Percentiles rank a stretch among this genome's conserved stretches.
Evolutionary conservation across 1,140 invertebrate genomes (phyloP).

Genomic region (Drosophila oshimai): DNA sequence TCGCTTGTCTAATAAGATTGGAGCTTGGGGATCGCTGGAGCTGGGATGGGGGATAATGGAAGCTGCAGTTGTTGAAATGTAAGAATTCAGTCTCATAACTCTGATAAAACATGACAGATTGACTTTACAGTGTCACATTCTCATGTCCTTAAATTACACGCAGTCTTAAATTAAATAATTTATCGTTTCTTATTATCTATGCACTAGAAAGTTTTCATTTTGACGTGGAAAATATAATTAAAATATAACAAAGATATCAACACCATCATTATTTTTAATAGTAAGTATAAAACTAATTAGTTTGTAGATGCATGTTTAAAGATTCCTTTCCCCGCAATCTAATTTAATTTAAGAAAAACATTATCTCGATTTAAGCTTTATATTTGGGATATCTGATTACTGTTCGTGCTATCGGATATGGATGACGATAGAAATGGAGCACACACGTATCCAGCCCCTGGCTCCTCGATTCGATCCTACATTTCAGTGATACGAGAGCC

Average conservation of each 20-base stretch:
- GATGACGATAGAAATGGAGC: constrained; percentile 20
- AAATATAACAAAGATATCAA: no score
- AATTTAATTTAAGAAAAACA: neutral
- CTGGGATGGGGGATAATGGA: neutral
- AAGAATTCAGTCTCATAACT: neutral
- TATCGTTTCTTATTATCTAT: no score
- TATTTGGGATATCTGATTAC: neutral
- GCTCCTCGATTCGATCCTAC: neutral
- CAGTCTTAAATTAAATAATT: no score
- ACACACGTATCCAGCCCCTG: neutral
- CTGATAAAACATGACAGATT: neutral
- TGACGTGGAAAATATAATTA: neutral
- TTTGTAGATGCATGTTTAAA: neutral
- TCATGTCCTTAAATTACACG: no score
- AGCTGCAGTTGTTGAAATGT: neutral
- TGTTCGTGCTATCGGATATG: constrained; percentile 31
- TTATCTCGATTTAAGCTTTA: neutral
- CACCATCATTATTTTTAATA: no score
- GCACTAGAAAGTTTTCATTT: no score
- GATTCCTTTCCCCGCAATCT: no score
- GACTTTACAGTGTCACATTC: no score
- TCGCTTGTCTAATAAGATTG: constrained; percentile 14
- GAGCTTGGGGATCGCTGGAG: neutral
- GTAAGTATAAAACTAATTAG: no score
- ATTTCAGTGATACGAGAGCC: constrained; percentile 40